A percentile compares a stretch with the other conserved stretches of the same genome.
Conservation (phyloP, 2,888 invertebrate species). For the Ptychoptera albimana region DNA sequence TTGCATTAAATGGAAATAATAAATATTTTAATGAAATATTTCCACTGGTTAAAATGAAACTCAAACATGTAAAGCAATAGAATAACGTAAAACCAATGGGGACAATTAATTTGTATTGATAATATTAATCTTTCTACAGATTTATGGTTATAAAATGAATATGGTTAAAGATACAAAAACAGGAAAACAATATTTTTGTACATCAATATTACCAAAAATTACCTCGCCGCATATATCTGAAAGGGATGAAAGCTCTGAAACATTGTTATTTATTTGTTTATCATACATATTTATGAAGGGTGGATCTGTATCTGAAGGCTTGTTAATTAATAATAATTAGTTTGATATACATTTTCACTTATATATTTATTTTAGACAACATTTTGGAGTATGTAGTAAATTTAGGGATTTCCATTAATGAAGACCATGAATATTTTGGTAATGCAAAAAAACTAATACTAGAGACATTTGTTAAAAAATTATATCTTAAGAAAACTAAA, state of each 20-base stretch:
- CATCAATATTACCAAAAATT: slow-evolving; percentile 12
- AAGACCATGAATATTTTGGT: slow-evolving; percentile 15
- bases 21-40: slow-evolving; percentile 11
- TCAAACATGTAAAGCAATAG: slow-evolving; percentile 12
- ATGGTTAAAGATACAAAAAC: slow-evolving; percentile 14
- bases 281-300: slow-evolving; percentile 19
- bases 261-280: slow-evolving; percentile 17
- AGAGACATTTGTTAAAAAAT: slow-evolving; percentile 18
- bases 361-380: slow-evolving; percentile 12
- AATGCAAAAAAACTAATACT: slow-evolving; percentile 17
- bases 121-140: slow-evolving; percentile 9
- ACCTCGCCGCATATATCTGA: slow-evolving; percentile 13
- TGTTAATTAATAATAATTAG: neutral
- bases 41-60: slow-evolving; percentile 9
- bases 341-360: no score
- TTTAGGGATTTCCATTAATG: slow-evolving; percentile 15
- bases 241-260: slow-evolving; percentile 6
- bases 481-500: slow-evolving; percentile 15
- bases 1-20: slow-evolving; percentile 11
- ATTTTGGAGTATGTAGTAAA: slow-evolving; percentile 15
- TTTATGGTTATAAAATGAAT: slow-evolving; percentile 15
- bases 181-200: slow-evolving; percentile 15
- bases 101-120: neutral
- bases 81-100: no score
- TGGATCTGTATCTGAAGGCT: slow-evolving; percentile 14